Percentiles rank a stretch among this genome's conserved stretches.
Conservation (phyloP, 2,797 vertebrate genomes). For the Sebastolobus alascanus region DNA sequence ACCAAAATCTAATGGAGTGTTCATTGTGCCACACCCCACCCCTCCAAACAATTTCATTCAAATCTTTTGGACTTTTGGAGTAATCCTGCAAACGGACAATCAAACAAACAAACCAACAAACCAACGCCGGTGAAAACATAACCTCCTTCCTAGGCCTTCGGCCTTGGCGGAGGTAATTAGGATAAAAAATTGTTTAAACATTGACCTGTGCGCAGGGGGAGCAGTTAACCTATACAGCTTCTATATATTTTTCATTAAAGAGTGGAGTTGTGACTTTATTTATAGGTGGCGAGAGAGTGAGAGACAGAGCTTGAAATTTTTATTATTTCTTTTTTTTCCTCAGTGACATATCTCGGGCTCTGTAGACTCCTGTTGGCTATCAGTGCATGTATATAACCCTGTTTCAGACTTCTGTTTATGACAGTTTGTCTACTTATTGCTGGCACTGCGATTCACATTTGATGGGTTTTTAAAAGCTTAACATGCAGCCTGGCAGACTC, state of each 20-base stretch:
- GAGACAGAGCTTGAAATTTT: background rate
- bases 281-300: background rate
- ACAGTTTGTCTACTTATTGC: constrained; percentile 20
- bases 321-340: background rate
- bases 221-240: background rate
- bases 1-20: too few relatives aligned
- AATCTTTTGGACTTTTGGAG: too few relatives aligned
- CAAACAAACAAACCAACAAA: too few relatives aligned
- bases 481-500: constrained; percentile 17
- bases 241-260: background rate
- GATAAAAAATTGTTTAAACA: background rate
- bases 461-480: constrained; percentile 36
- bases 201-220: background rate
- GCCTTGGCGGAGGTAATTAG: too few relatives aligned
- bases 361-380: constrained; percentile 6
- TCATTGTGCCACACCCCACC: too few relatives aligned
- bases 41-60: too few relatives aligned
- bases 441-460: constrained; percentile 22
- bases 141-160: too few relatives aligned
- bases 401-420: constrained; percentile 15
- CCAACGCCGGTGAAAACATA: too few relatives aligned
- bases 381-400: constrained; percentile 10
- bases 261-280: background rate
- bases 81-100: too few relatives aligned
- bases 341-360: background rate